These are phyloP conservation scores for Drosophila antonietae DNA, from an alignment of 2,888 invertebrate genomes.

Conservation along the genomic window DNA sequence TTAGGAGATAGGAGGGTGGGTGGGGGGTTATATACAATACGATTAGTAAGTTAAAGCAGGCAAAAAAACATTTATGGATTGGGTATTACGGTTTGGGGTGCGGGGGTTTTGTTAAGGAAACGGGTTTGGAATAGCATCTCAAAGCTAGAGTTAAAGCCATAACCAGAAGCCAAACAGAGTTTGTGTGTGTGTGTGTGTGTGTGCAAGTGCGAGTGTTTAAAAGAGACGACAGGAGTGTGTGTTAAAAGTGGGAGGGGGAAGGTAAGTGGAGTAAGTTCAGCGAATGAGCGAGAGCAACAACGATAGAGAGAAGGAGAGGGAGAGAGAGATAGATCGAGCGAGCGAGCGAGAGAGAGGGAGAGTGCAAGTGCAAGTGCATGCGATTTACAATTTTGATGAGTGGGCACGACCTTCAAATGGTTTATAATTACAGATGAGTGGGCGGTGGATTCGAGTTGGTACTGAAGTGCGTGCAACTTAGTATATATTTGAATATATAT, in stretches of 20 bases:
- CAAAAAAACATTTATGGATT: slow-evolving; percentile 6
- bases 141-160: slow-evolving; percentile 53
- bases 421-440: slow-evolving; percentile 22
- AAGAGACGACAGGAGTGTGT: background rate
- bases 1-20: background rate
- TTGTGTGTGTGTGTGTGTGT: slow-evolving; percentile 1
- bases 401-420: slow-evolving; percentile 9
- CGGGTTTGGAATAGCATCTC: slow-evolving; percentile 25
- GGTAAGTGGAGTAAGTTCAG: background rate
- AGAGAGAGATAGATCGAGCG: background rate
- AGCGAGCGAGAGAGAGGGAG: background rate
- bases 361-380: slow-evolving; percentile 22
- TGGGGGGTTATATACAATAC: slow-evolving; percentile 24
- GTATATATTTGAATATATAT: background rate
- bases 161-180: slow-evolving; percentile 37
- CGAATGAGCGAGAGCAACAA: slow-evolving; percentile 4
- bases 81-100: background rate
- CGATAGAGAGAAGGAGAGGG: background rate
- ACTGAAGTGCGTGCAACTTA: slow-evolving; percentile 12
- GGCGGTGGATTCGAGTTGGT: background rate
- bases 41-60: slow-evolving; percentile 16
- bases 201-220: background rate
- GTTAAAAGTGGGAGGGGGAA: slow-evolving; percentile 6
- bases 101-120: background rate
- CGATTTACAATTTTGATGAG: slow-evolving; percentile 24